These are phyloP conservation scores for Oryzias dopingdopingensis DNA, from an alignment of 2,797 vertebrate genomes.

Conservation along the genomic window DNA sequence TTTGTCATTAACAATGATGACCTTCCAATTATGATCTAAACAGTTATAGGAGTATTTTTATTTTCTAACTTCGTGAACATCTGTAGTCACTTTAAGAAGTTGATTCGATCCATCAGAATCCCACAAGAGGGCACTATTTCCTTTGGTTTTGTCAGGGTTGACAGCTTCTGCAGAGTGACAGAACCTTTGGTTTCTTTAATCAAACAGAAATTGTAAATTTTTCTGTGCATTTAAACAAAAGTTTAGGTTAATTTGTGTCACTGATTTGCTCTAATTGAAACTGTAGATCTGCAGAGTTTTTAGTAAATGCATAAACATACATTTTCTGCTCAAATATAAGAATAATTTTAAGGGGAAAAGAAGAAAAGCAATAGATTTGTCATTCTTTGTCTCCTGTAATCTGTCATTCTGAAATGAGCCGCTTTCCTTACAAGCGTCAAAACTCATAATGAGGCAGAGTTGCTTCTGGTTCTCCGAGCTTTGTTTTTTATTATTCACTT, in stretches of 20 bases:
- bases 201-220: background rate
- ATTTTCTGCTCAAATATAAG: background rate
- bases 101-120: conserved; percentile 33
- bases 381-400: conserved; percentile 7
- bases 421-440: conserved; percentile 14
- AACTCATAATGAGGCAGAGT: conserved; percentile 20
- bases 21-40: too few relatives aligned
- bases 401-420: too few relatives aligned
- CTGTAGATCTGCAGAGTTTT: background rate
- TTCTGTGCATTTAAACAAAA: background rate
- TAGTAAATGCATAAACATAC: background rate
- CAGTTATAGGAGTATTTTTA: too few relatives aligned
- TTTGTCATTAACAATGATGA: too few relatives aligned
- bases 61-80: too few relatives aligned
- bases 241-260: background rate
- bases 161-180: background rate
- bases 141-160: conserved; percentile 21
- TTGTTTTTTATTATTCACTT: conserved; percentile 6
- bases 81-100: background rate
- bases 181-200: background rate
- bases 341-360: background rate
- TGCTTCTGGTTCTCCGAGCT: conserved; percentile 12
- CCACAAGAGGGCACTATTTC: conserved; percentile 67
- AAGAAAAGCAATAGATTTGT: conserved; percentile 2
- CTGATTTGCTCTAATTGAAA: background rate